Evolutionary conservation across 2,113 vertebrate species (phyloP), one percentile per base, ranked within the genome.

Genomic region (Vidua macroura): DNA sequence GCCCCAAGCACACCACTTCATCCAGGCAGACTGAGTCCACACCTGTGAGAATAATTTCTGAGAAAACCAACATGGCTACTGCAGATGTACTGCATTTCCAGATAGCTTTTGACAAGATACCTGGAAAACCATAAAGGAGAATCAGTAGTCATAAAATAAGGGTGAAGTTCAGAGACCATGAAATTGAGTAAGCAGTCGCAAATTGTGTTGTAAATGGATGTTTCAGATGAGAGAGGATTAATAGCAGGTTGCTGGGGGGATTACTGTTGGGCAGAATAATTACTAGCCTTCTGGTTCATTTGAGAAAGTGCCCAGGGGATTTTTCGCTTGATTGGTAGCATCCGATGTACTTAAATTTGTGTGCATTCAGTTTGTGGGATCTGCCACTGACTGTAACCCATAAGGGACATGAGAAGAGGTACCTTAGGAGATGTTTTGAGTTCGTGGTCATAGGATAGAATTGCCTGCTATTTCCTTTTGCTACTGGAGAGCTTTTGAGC

Each of bases 151-250:
- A 90, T 88, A 93, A 95, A 94, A 72, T 77, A 92, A 88, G 76
- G 73, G 80, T 0, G 44, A 94, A 88, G 88, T 92, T 96, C 86
- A 88, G 90, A 95, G 80, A 94, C 94, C 95, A 84, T 96, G 90
- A 96, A 96, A 97, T 92, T 90, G 90, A 88, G 76, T 88, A 96
- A 94, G 85, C 83, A 75, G 37, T 92, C 72, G 88, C 93, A 96
- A 93, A 90, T 88, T 78, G 69, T 88, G 52, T 95, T 93, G 80
- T 88, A 94, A 93, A 94, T 96, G 73, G 83, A 72, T 95, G 88
- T 96, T 97, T 92, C 88, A 92, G 95, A 97, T 88, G 69, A 92
- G 83, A 90, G 86, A 96, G 92, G 95, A 94, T 92, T 96, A 96
- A 95, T 95, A 88, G 79, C 92, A 88, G 69, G 66, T 93, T 95